phyloP scores from a whole-genome alignment of 1,140 invertebrate species.

The Drosophila kohkoa region DNA sequence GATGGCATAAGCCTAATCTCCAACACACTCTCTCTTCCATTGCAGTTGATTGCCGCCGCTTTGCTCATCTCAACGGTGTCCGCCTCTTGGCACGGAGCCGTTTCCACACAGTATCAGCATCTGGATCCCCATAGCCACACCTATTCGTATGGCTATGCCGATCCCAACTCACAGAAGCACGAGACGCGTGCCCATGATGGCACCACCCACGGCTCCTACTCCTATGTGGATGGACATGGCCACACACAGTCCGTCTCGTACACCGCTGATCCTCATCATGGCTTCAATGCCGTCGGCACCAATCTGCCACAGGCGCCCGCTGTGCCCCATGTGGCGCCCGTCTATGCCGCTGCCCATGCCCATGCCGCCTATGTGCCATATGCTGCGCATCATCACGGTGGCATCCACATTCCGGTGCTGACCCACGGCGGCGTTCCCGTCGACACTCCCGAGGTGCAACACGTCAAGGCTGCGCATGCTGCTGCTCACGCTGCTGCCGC shows the following conservation, averaged over 20 bases:
- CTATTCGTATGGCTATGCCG: constrained; percentile 88
- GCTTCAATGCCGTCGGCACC: constrained; percentile 88
- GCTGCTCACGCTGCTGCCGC: constrained; percentile 86
- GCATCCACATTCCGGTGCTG: constrained; percentile 76
- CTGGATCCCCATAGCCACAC: constrained; percentile 88
- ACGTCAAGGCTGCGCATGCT: constrained; percentile 87
- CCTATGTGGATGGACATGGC: constrained; percentile 90
- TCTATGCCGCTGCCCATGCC: constrained; percentile 66
- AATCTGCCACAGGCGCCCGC: constrained; percentile 87
- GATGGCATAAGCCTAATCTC: not conserved
- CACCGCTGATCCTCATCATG: constrained; percentile 88
- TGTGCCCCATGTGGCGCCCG: constrained; percentile 54
- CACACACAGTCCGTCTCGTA: constrained; percentile 89
- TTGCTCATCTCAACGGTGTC: constrained; percentile 80
- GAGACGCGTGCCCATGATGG: constrained; percentile 89
- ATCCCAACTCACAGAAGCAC: constrained; percentile 88
- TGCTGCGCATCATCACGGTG: constrained; percentile 41
- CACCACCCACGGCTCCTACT: constrained; percentile 89
- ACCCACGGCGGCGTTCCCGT: constrained; percentile 79
- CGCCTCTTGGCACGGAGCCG: constrained; percentile 78
- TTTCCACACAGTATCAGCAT: constrained; percentile 86
- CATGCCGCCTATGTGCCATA: constrained; percentile 59
- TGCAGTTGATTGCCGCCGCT: constrained; percentile 74
- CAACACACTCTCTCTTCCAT: not conserved
- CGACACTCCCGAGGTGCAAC: constrained; percentile 87